These are phyloP conservation scores for Alcedo quadribrachys DNA, from an alignment of 2,797 vertebrate genomes.

Conservation along the genomic window DNA sequence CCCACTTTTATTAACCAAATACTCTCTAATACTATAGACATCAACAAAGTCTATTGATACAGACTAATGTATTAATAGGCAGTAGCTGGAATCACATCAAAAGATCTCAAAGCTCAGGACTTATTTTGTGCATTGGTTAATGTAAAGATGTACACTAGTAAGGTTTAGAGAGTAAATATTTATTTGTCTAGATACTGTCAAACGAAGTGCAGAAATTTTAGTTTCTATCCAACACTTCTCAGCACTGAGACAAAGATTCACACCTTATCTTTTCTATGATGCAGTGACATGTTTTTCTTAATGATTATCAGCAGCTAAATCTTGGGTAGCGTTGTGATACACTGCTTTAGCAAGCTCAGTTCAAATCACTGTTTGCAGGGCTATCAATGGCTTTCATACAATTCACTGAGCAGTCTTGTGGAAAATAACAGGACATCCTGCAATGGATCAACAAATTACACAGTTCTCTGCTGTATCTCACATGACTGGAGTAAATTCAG, in stretches of 20 bases:
- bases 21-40: too few relatives aligned
- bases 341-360: background rate
- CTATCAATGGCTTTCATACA: background rate
- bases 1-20: background rate
- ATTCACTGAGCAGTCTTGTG: background rate
- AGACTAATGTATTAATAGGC: background rate
- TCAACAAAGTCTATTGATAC: background rate
- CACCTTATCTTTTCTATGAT: background rate
- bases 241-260: background rate
- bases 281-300: background rate
- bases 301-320: background rate
- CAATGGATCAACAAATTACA: background rate
- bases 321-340: background rate
- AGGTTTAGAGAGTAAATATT: background rate
- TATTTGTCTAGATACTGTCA: background rate
- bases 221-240: background rate
- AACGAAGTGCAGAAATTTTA: background rate
- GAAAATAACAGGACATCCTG: constrained; percentile 3
- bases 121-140: background rate
- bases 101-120: background rate
- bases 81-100: background rate
- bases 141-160: background rate
- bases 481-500: background rate
- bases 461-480: background rate
- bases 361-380: background rate